Evolutionary conservation across 2,888 invertebrate genomes (phyloP), one percentile per base, ranked within the genome.

Genomic region (Calameuta filiformis): DNA sequence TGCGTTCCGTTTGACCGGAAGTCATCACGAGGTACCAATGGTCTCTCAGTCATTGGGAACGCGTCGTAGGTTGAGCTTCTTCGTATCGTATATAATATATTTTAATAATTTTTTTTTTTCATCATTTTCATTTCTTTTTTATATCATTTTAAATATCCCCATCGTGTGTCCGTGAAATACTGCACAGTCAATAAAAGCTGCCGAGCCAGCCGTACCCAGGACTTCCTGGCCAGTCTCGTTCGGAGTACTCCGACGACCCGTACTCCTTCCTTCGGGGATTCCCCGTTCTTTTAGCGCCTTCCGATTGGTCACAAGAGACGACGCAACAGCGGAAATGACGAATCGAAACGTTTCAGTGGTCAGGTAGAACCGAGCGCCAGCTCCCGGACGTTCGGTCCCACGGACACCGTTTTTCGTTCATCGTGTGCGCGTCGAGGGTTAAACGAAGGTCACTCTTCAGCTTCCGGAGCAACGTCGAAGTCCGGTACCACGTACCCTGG

Each of bases 301-400:
- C 30, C 30, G 71, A 30, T 31, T 71, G 71, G 71, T 34, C 71
- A 11, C 31, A 9, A 31, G 71, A 31, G 31, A 34, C 6, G 34
- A 33, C 31, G 71, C 31, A 31, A 34, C 71, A 34, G 71, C 71
- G 31, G 71, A 34, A 12, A 15, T 31, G 31, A 34, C 31, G 31
- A 71, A 6, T 1, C 4, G 2, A 31, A 34, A 71, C 33, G 15
- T 31, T 71, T 71, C 1, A 34, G 1, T 71, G 33, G 69, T 79
- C 80, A 37, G 79, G 80, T 83, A 75, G 79, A 77, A 83, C 80
- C 75, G 77, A 84, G 80, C 79, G 83, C 79, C 83, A 86, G 84
- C 84, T 84, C 86, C 85, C 84, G 76, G 81, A 78, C 83, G 80
- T 82, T 81, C 78, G 75, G 71, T 76, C 56, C 81, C 78, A 82